A percentile compares a stretch with the other conserved stretches of the same genome.
Conservation (phyloP, 2,888 invertebrate genomes). For the Hipparchia sbordonii region DNA sequence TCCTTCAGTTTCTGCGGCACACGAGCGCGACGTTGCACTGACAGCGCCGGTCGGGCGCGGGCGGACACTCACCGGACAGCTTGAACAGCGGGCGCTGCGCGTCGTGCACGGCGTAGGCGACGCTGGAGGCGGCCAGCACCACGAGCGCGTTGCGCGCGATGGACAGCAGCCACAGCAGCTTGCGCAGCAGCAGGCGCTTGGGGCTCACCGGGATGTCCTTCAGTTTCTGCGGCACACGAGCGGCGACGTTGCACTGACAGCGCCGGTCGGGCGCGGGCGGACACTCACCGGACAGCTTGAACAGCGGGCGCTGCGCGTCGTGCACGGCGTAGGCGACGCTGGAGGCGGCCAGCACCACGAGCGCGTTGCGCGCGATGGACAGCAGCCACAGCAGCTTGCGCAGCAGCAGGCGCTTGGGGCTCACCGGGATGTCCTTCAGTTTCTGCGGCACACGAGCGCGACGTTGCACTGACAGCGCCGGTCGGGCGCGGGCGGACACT, state of each 20-base stretch:
- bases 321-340: constrained; percentile 82
- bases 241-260: no score
- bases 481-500: no score
- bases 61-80: constrained; percentile 71
- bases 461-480: no score
- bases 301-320: constrained; percentile 80
- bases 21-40: background rate
- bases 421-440: constrained; percentile 82
- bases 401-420: constrained; percentile 60
- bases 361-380: constrained; percentile 90
- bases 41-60: no score
- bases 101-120: constrained; percentile 83
- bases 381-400: constrained; percentile 87
- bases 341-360: constrained; percentile 87
- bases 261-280: no score
- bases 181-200: constrained; percentile 72
- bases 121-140: constrained; percentile 84
- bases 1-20: constrained; percentile 84
- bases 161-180: constrained; percentile 87
- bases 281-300: constrained; percentile 81
- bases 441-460: constrained; percentile 72
- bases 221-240: constrained; percentile 79
- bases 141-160: constrained; percentile 91
- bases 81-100: constrained; percentile 83
- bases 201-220: constrained; percentile 79